Conservation (phyloP, 2,888 invertebrate species). For the Acrobasis consociella region DNA sequence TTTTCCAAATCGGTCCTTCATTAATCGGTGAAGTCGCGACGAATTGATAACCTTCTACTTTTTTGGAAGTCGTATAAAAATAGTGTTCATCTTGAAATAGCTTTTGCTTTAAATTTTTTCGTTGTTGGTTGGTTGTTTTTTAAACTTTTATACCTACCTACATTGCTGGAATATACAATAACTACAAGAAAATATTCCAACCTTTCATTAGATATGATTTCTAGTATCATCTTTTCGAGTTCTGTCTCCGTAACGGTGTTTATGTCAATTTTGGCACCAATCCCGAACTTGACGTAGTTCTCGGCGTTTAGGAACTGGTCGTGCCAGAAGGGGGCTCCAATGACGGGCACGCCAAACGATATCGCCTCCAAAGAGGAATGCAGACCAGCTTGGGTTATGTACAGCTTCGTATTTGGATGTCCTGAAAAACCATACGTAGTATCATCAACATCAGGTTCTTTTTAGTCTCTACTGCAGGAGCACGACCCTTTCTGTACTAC, state of each 20-base stretch:
- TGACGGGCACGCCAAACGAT: constrained; percentile 28
- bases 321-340: constrained; percentile 27
- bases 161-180: too few relatives aligned
- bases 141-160: too few relatives aligned
- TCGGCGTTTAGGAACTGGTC: constrained; percentile 32
- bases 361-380: constrained; percentile 34
- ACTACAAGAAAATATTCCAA: not conserved
- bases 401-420: constrained; percentile 32
- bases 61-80: too few relatives aligned
- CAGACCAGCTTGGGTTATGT: constrained; percentile 32
- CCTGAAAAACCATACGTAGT: constrained; percentile 17
- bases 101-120: too few relatives aligned
- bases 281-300: constrained; percentile 20
- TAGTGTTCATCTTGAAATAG: too few relatives aligned
- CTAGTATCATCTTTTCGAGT: not conserved
- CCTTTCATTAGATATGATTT: not conserved
- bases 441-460: too few relatives aligned
- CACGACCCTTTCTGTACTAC: too few relatives aligned
- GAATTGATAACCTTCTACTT: too few relatives aligned
- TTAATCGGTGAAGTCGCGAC: too few relatives aligned
- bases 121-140: too few relatives aligned
- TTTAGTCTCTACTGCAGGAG: too few relatives aligned
- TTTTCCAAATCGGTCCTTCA: too few relatives aligned
- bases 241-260: not conserved
- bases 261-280: constrained; percentile 19